A percentile compares a stretch with the other conserved stretches of the same genome.
Conservation (phyloP, 2,888 invertebrate species). For the Metallyticus violacea region DNA sequence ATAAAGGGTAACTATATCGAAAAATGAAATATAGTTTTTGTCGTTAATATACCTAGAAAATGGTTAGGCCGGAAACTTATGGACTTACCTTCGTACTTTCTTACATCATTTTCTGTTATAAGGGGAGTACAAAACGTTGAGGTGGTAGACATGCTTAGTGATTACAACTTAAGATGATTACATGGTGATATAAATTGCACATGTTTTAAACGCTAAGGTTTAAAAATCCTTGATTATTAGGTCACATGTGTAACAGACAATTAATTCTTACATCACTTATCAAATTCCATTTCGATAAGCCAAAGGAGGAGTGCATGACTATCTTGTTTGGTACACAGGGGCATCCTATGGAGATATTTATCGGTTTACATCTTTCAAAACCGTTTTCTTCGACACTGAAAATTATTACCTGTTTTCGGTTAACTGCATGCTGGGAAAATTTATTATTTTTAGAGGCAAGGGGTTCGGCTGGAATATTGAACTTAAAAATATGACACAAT, state of each 20-base stretch:
- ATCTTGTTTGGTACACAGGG: neutral
- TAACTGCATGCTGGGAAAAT: neutral
- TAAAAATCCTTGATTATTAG: neutral
- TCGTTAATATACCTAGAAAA: too few species aligned
- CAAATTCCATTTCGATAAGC: neutral
- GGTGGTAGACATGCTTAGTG: neutral
- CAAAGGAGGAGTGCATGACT: neutral
- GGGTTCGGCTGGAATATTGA: too few species aligned
- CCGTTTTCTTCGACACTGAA: neutral
- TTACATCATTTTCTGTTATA: too few species aligned
- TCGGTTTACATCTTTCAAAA: neutral
- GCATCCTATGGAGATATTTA: neutral
- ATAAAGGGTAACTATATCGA: too few species aligned
- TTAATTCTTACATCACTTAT: neutral
- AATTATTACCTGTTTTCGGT: neutral
- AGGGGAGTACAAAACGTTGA: neutral
- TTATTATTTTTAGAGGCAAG: neutral
- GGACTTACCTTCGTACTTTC: too few species aligned
- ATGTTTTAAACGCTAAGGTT: neutral
- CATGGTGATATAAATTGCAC: too few species aligned
- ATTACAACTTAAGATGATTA: too few species aligned
- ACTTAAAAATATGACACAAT: too few species aligned
- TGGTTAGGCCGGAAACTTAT: too few species aligned
- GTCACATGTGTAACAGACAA: neutral
- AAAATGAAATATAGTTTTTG: too few species aligned